A percentile compares a stretch with the other conserved stretches of the same genome.
These are phyloP conservation scores for Phacellophora camtschatica DNA, from an alignment of 30 jellyfish, hydroid and myxozoan genomes.

Conservation along the genomic window DNA sequence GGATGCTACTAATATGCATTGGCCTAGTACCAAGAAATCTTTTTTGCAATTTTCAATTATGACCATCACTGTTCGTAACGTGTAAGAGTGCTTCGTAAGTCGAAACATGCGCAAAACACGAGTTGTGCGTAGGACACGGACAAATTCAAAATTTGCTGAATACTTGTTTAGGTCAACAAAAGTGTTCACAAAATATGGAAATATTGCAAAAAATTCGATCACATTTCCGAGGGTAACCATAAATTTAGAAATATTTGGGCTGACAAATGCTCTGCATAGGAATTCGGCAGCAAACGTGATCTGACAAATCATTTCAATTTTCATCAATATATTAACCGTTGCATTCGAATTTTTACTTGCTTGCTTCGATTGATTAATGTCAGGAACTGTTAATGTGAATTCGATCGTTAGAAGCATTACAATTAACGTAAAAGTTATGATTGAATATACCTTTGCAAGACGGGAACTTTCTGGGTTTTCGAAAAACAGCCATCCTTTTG, in stretches of 20 bases:
- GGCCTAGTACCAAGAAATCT: slow-evolving; percentile 48
- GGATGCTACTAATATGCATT: slow-evolving; percentile 40
- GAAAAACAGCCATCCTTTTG: slow-evolving; percentile 41
- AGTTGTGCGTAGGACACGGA: slow-evolving; percentile 45
- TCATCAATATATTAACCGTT: neutral
- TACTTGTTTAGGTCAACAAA: neutral
- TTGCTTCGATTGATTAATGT: neutral
- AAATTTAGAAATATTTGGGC: slow-evolving; percentile 32
- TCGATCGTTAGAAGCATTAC: slow-evolving; percentile 15
- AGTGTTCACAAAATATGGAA: slow-evolving; percentile 41
- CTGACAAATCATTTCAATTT: slow-evolving; percentile 14
- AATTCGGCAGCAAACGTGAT: slow-evolving; percentile 44
- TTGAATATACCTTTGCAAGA: slow-evolving; percentile 39
- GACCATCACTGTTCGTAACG: slow-evolving; percentile 9
- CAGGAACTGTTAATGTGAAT: slow-evolving; percentile 38
- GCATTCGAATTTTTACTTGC: neutral
- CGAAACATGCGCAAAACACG: slow-evolving; percentile 77
- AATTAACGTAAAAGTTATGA: neutral
- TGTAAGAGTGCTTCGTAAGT: slow-evolving; percentile 24
- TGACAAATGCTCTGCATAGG: slow-evolving; percentile 2
- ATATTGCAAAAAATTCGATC: slow-evolving; percentile 56
- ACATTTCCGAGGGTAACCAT: slow-evolving; percentile 3
- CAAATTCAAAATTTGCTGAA: neutral
- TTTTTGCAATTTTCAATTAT: slow-evolving; percentile 24
- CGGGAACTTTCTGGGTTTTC: slow-evolving; percentile 37